phyloP scores from a whole-genome alignment of 2,888 invertebrate genomes.

The Melanostoma scalare region DNA sequence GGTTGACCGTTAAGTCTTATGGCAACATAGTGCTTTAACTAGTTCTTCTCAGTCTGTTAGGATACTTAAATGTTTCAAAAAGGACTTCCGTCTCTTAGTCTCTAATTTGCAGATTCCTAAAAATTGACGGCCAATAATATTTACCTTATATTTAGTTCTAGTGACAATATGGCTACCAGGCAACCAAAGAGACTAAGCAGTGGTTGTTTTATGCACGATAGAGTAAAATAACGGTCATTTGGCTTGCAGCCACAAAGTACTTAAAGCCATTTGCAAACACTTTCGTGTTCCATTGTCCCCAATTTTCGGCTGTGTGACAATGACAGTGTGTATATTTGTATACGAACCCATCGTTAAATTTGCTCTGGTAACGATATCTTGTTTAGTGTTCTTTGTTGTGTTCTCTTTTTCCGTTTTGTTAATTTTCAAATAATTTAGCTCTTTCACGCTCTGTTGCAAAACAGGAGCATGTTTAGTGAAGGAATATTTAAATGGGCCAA shows the following conservation, averaged over 20 bases:
- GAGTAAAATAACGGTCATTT: slow-evolving; percentile 42
- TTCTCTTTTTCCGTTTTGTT: slow-evolving; percentile 1
- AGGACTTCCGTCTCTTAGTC: no score
- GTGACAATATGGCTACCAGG: no score
- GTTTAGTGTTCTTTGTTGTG: background rate
- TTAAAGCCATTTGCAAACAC: slow-evolving; percentile 49
- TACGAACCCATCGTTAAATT: no score
- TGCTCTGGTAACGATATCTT: no score
- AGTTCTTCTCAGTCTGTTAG: no score
- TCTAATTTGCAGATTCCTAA: no score
- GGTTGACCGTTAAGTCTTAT: no score
- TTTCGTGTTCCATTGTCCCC: slow-evolving; percentile 51
- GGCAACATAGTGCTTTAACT: no score
- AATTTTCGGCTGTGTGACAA: slow-evolving; percentile 36
- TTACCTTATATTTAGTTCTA: no score
- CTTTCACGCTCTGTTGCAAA: slow-evolving; percentile 13
- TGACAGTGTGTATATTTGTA: slow-evolving; percentile 16
- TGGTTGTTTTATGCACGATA: background rate
- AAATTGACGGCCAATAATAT: no score
- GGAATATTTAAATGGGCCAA: no score
- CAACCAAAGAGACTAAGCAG: background rate
- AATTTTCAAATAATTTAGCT: slow-evolving; percentile 28
- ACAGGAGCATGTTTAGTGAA: background rate
- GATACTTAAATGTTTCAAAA: no score
- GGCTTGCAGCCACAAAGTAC: slow-evolving; percentile 53